Base-by-base conservation (phyloP, 2,888 invertebrate species). In the Epinotia demarniana region DNA sequence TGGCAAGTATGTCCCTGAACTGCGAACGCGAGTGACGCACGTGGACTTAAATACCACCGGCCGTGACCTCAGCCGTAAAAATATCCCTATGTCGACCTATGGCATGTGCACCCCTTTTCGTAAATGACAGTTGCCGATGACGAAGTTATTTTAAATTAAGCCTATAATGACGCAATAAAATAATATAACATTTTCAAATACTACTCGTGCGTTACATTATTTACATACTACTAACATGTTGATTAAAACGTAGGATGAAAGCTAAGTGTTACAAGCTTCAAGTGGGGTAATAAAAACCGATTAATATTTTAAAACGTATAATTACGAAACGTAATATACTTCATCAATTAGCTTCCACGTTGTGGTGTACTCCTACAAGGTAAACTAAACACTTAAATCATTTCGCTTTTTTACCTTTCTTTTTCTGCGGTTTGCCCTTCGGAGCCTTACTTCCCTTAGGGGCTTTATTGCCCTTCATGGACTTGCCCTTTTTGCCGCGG, bases 1-100 rank as follows among this genome's bases (percentile, higher is more conserved):
- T 91, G 90, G 91, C 88, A 88, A 81, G 86, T 79, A 83, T 91
- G 93, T 90, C 93, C 93, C 87, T 93, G 93, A 94, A 94, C 93
- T 89, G 89, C 82, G 82, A 80, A 80, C 83, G 82, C 89, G 86
- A 89, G 86, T 93, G 93, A 93, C 93, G 93, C 92, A 93, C 90
- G 85, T 84, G 85, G 86, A 88, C 88, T 92, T 87, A 87, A 92
- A 91, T 90, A 91, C 85, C 88, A 60, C 78, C 80, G 82, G 83
- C 91, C 90, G 86, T 92, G 91, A 92, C 92, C 92, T 90, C 77
- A 77, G 72, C 89, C 81, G 84, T 88, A 90, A 88, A 90, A 91
- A 90, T 90, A 90, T 83, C 86, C 83, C 71, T 75, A 71, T 71
- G 67, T 27, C 66, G 61, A 72, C 66, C 71, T 63, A 74, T 69